These are phyloP conservation scores for Drosophila tripunctata DNA, from an alignment of 2,888 invertebrate genomes.

Conservation along the genomic window DNA sequence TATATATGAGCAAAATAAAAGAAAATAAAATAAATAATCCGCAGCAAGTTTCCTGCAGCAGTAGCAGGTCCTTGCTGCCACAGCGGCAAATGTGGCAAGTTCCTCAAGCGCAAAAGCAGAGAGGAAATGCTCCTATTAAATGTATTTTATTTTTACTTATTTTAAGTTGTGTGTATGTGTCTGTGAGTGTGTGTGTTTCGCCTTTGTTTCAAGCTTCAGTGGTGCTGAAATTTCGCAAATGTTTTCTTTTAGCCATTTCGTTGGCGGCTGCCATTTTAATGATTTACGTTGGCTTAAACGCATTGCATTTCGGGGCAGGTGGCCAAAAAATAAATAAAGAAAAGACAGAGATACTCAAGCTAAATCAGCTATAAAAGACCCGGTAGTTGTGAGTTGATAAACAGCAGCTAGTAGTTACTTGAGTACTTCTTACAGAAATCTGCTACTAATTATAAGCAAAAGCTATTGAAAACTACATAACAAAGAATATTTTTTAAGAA, in stretches of 20 bases:
- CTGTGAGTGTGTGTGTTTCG: slow-evolving; percentile 14
- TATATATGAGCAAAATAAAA: slow-evolving; percentile 25
- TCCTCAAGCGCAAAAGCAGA: slow-evolving; percentile 58
- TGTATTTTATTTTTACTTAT: slow-evolving; percentile 49
- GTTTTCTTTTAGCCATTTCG: slow-evolving; percentile 70
- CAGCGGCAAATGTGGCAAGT: slow-evolving; percentile 39
- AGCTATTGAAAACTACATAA: too few species aligned
- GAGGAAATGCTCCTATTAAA: slow-evolving; percentile 75
- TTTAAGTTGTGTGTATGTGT: background rate
- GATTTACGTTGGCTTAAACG: slow-evolving; percentile 69
- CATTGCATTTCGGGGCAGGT: slow-evolving; percentile 55
- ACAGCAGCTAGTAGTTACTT: too few species aligned
- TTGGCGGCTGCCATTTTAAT: slow-evolving; percentile 66
- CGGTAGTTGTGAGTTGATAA: background rate
- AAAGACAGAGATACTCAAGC: background rate
- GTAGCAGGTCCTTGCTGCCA: slow-evolving; percentile 22
- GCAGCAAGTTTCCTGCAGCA: slow-evolving; percentile 43
- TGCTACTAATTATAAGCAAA: too few species aligned
- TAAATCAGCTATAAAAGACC: background rate
- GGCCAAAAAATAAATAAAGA: slow-evolving; percentile 3
- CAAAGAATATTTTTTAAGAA: too few species aligned
- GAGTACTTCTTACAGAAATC: too few species aligned
- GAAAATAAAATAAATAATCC: slow-evolving; percentile 66
- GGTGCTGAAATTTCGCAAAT: slow-evolving; percentile 75
- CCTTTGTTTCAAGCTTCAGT: slow-evolving; percentile 69